phyloP scores from a whole-genome alignment of 30 jellyfish, hydroid and myxozoan genomes.

The Cassiopea xamachana region DNA sequence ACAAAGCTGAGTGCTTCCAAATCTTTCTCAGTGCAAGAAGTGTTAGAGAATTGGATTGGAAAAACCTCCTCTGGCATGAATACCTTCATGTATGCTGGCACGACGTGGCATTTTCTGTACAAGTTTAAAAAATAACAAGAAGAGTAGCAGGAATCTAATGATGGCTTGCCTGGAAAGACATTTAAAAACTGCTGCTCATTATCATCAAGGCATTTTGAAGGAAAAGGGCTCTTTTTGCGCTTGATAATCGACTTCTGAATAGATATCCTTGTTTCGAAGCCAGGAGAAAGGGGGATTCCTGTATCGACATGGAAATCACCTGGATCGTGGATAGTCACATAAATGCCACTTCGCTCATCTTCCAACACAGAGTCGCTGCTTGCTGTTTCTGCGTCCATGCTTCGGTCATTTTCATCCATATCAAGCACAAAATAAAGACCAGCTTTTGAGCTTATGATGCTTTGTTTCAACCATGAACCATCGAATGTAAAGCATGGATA shows the following conservation, averaged over 20 bases:
- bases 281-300: slow-evolving; percentile 52
- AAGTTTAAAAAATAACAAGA: not conserved
- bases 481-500: slow-evolving; percentile 58
- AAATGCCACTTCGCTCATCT: slow-evolving; percentile 31
- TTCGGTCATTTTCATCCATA: slow-evolving; percentile 36
- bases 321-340: slow-evolving; percentile 41
- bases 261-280: slow-evolving; percentile 31
- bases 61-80: not conserved
- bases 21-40: not conserved
- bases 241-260: slow-evolving; percentile 2
- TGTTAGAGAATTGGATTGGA: not conserved
- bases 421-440: slow-evolving; percentile 31
- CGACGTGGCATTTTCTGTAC: slow-evolving; percentile 10
- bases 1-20: not conserved
- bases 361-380: not conserved
- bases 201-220: slow-evolving; percentile 33
- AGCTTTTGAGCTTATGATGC: not conserved
- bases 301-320: not conserved
- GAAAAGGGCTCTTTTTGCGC: slow-evolving; percentile 41
- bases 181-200: not conserved
- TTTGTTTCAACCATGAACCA: slow-evolving; percentile 14
- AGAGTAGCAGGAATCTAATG: not conserved
- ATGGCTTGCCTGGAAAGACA: slow-evolving; percentile 8
- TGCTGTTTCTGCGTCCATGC: not conserved
- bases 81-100: not conserved